Conservation (phyloP, 1,140 invertebrate species). For the Drosophila bipectinata region DNA sequence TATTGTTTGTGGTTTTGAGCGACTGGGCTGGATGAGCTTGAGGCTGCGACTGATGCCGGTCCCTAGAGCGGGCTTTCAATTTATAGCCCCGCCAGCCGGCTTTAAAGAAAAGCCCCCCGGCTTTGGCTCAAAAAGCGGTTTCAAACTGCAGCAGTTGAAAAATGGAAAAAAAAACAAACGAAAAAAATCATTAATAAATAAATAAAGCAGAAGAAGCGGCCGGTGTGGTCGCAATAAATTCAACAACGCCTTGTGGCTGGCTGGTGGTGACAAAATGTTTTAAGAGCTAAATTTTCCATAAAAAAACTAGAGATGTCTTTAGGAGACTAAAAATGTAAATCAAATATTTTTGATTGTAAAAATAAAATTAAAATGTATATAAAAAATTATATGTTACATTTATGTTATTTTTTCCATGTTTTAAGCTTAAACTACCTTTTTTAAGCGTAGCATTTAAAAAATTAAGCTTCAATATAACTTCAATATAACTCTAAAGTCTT, state of each 20-base stretch:
- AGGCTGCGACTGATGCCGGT: conserved; percentile 82
- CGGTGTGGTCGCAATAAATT: conserved; percentile 9
- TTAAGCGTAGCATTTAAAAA: no score
- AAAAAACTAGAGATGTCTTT: not conserved
- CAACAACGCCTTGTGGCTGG: not conserved
- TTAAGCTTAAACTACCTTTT: no score
- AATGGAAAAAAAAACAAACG: not conserved
- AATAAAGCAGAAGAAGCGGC: conserved; percentile 5
- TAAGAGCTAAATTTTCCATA: not conserved
- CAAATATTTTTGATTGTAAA: not conserved
- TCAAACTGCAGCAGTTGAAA: conserved; percentile 36
- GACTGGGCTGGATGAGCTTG: conserved; percentile 75
- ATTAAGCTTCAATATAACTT: no score
- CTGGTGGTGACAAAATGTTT: not conserved
- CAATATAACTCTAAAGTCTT: no score
- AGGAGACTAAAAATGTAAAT: not conserved
- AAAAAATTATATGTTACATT: no score
- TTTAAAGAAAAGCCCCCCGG: conserved; percentile 37
- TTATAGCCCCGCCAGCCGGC: conserved; percentile 64
- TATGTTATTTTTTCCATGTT: no score
- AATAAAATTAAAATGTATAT: not conserved
- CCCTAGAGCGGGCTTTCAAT: conserved; percentile 70
- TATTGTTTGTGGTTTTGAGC: conserved; percentile 25
- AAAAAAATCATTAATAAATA: not conserved
- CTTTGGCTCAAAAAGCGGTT: conserved; percentile 18